Evolutionary conservation across 1,140 invertebrate genomes (phyloP).

Genomic region (Aplysia californica): DNA sequence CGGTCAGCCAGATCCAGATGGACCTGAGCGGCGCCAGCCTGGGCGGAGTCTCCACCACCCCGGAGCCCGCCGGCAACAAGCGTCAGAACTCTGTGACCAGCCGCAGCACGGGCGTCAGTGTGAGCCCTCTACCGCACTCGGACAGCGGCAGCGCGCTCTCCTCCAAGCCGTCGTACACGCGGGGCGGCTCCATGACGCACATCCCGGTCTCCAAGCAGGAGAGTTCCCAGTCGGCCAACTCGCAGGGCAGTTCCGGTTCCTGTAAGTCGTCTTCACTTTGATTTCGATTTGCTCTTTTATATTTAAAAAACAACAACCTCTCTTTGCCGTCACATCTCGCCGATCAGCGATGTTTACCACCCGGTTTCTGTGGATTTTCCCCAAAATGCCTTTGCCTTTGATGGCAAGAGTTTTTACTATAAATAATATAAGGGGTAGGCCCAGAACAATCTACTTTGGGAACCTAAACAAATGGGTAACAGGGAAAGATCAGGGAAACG

Average conservation of each 20-base stretch:
- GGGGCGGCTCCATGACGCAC: constrained; percentile 25
- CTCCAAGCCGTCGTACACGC: constrained; percentile 26
- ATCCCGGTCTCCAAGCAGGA: constrained; percentile 45
- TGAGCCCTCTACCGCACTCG: constrained; percentile 16
- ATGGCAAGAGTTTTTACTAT: no score
- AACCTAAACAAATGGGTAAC: no score
- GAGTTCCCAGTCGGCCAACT: constrained; percentile 42
- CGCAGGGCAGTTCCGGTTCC: constrained; percentile 39
- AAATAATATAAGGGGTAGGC: no score
- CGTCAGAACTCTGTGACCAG: constrained; percentile 37
- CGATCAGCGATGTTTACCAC: no score
- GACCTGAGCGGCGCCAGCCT: background rate
- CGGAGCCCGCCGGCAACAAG: constrained; percentile 10
- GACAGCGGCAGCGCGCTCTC: constrained; percentile 19
- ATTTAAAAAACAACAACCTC: no score
- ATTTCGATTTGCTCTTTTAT: no score
- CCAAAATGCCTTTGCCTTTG: no score
- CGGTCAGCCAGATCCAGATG: background rate
- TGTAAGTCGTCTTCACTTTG: no score
- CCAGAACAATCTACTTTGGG: no score
- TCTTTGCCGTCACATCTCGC: no score
- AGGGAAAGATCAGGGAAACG: no score
- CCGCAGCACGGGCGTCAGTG: constrained; percentile 4
- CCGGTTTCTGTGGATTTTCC: no score
- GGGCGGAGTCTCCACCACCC: background rate